These are phyloP conservation scores for Dromius quadrimaculatus DNA, from an alignment of 2,888 invertebrate species.

Conservation along the genomic window DNA sequence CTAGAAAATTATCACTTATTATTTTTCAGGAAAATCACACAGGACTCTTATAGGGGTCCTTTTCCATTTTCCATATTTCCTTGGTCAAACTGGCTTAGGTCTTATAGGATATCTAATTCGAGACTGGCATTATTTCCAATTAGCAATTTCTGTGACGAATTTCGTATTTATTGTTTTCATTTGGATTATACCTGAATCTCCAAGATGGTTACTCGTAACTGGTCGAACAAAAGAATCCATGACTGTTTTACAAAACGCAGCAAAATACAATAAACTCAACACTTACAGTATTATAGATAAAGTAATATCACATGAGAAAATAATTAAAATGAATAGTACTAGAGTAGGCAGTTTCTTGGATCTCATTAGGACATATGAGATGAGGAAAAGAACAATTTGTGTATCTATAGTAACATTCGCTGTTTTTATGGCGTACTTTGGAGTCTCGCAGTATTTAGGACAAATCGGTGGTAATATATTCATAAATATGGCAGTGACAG, in stretches of 20 bases:
- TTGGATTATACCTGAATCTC: constrained; percentile 82
- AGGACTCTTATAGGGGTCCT: constrained; percentile 70
- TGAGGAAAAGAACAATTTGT: constrained; percentile 78
- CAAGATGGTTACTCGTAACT: constrained; percentile 80
- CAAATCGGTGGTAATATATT: constrained; percentile 85
- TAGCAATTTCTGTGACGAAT: constrained; percentile 71
- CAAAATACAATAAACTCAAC: constrained; percentile 67
- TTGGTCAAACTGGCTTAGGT: constrained; percentile 70
- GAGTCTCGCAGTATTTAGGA: constrained; percentile 87
- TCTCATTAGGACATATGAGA: constrained; percentile 76
- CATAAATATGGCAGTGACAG: constrained; percentile 85
- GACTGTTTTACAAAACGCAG: constrained; percentile 73
- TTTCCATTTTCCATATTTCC: constrained; percentile 72
- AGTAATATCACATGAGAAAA: constrained; percentile 42
- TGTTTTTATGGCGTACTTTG: constrained; percentile 89
- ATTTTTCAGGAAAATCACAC: constrained; percentile 22
- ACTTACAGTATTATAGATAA: constrained; percentile 58
- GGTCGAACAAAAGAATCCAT: constrained; percentile 75
- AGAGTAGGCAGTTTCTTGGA: constrained; percentile 68
- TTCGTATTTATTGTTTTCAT: constrained; percentile 73
- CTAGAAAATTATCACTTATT: neutral
- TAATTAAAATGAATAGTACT: neutral
- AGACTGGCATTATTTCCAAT: constrained; percentile 71
- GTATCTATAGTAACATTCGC: constrained; percentile 86
- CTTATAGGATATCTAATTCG: constrained; percentile 69